A percentile compares a stretch with the other conserved stretches of the same genome.
Conservation (phyloP, 2,797 vertebrate species). For the Bradypodion ventrale region DNA sequence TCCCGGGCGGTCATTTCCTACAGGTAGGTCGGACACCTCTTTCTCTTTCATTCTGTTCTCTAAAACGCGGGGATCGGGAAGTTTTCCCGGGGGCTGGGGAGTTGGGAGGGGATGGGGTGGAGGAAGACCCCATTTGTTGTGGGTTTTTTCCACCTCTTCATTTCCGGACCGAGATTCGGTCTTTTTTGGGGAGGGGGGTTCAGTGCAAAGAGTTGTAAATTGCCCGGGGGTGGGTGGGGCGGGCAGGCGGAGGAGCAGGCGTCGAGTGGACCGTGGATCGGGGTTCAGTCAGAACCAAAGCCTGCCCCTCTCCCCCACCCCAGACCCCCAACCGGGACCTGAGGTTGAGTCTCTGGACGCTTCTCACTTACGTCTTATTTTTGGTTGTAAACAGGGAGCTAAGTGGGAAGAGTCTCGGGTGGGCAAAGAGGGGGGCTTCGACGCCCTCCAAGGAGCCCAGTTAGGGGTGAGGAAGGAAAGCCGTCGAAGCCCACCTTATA, state of each 20-base stretch:
- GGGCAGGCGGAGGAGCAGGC: not conserved
- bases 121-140: not conserved
- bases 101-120: no score
- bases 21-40: conserved; percentile 85
- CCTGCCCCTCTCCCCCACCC: not conserved
- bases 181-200: no score
- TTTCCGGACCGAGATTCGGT: no score
- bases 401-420: not conserved
- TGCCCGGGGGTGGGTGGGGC: not conserved
- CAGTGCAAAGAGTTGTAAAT: not conserved
- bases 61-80: not conserved
- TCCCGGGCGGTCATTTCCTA: conserved; percentile 70
- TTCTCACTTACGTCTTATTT: not conserved
- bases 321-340: not conserved
- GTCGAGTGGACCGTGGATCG: not conserved
- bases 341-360: not conserved
- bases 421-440: not conserved
- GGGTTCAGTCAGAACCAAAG: not conserved
- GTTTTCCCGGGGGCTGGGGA: not conserved
- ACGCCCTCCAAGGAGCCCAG: not conserved
- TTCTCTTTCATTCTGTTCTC: not conserved
- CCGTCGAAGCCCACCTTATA: not conserved
- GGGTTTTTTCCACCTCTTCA: no score
- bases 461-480: not conserved
- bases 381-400: not conserved